These are phyloP conservation scores for Sepioteuthis lessoniana DNA, from an alignment of 2,888 invertebrate species.

Conservation along the genomic window DNA sequence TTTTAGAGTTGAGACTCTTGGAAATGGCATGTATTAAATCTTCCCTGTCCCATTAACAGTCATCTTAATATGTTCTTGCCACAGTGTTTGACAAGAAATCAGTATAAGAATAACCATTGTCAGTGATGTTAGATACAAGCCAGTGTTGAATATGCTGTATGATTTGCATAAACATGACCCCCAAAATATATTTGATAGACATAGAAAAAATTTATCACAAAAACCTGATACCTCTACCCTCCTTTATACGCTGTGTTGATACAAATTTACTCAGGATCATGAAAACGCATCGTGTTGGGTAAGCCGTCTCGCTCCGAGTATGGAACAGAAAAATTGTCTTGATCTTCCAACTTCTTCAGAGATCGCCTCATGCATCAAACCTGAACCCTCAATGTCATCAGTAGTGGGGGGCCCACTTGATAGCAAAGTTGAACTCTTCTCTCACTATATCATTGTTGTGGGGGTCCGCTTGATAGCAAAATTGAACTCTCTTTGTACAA, in stretches of 20 bases:
- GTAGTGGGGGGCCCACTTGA: too few relatives aligned
- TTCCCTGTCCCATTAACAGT: neutral
- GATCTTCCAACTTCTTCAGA: neutral
- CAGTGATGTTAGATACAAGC: neutral
- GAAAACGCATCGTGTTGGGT: neutral
- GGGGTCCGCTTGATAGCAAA: too few relatives aligned
- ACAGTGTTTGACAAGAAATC: neutral
- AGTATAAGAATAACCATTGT: neutral
- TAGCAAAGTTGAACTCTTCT: too few relatives aligned
- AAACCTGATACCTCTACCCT: neutral
- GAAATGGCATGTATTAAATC: neutral
- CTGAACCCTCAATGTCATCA: neutral
- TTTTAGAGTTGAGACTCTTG: neutral
- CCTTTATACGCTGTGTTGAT: too few relatives aligned
- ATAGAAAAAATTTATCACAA: neutral
- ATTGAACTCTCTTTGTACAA: too few relatives aligned
- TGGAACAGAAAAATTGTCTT: neutral
- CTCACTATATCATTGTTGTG: too few relatives aligned
- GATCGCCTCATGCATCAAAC: neutral
- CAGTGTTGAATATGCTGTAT: neutral
- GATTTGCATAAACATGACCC: neutral
- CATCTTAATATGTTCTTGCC: neutral
- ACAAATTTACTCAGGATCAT: neutral
- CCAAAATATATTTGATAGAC: neutral
- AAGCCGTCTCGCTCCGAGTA: neutral